Percentiles rank a stretch among this genome's conserved stretches.
Evolutionary conservation across 2,797 vertebrate species (phyloP).

Genomic region (Periophthalmus magnuspinnatus): DNA sequence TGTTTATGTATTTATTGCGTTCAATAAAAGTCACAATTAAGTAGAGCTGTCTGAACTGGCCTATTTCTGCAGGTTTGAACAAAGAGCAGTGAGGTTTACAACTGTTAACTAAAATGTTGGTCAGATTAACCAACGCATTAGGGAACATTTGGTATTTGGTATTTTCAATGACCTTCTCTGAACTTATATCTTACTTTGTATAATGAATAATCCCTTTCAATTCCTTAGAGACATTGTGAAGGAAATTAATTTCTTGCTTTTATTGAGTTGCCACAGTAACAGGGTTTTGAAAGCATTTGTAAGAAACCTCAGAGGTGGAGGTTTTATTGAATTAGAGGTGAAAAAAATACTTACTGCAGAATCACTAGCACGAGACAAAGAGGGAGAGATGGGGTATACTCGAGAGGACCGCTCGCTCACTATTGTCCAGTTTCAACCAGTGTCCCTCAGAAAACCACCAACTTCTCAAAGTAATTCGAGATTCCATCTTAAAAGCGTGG

Average conservation of each 20-base stretch:
- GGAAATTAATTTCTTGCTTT: constrained; percentile 34
- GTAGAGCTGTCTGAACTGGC: not conserved
- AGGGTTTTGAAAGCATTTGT: constrained; percentile 30
- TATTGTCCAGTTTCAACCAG: constrained; percentile 31
- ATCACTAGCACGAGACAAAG: no score
- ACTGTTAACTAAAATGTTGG: not conserved
- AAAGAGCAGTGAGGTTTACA: not conserved
- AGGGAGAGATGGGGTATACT: no score
- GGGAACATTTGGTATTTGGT: not conserved
- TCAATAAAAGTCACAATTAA: not conserved
- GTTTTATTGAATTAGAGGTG: no score
- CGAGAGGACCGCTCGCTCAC: not conserved
- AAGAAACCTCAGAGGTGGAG: no score
- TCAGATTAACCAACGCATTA: not conserved
- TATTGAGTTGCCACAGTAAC: constrained; percentile 28
- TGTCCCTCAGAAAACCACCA: constrained; percentile 43
- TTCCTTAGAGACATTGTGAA: not conserved
- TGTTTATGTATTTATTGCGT: not conserved
- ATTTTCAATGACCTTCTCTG: not conserved
- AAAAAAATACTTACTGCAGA: no score
- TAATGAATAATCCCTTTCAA: not conserved
- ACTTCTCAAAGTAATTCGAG: constrained; percentile 64
- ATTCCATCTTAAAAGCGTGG: constrained; percentile 73
- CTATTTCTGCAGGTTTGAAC: not conserved
- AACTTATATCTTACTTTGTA: not conserved